Percentiles rank a stretch among this genome's conserved stretches.
Conservation (phyloP, 2,113 vertebrate genomes). For the Mustela nigripes region DNA sequence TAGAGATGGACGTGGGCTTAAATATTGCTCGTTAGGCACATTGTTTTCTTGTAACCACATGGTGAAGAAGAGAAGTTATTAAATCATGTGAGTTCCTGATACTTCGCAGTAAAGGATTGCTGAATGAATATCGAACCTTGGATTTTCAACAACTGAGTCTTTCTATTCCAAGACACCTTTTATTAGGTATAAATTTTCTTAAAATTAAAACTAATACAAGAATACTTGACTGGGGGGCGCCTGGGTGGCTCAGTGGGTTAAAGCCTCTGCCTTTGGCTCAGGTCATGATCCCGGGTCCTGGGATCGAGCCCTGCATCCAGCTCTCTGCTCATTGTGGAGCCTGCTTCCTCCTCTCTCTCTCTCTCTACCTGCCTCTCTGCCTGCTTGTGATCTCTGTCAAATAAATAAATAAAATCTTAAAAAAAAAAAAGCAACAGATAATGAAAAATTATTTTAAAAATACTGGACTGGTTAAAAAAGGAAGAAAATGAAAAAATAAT, state of each 20-base stretch:
- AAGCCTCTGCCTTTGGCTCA: no score
- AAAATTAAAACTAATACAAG: slow-evolving; percentile 5
- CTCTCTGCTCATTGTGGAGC: no score
- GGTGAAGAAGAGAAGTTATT: neutral
- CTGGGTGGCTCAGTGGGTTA: no score
- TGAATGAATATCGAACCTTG: neutral
- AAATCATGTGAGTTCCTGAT: neutral
- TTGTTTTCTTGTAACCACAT: neutral
- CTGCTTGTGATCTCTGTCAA: no score
- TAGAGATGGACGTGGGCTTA: neutral
- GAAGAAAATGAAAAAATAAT: neutral
- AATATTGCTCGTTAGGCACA: neutral
- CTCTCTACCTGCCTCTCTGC: no score
- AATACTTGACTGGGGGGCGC: neutral
- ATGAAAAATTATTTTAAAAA: neutral
- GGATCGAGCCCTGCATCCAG: no score
- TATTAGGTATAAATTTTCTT: neutral
- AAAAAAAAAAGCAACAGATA: neutral
- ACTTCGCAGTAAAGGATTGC: neutral
- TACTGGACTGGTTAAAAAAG: neutral
- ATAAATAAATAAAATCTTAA: no score
- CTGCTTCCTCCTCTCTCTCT: no score
- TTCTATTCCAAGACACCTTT: neutral
- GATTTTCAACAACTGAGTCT: neutral
- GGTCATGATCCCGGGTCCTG: no score